Evolutionary conservation across 2,113 vertebrate species (phyloP).

Genomic region (Poeciliopsis turrubarensis): DNA sequence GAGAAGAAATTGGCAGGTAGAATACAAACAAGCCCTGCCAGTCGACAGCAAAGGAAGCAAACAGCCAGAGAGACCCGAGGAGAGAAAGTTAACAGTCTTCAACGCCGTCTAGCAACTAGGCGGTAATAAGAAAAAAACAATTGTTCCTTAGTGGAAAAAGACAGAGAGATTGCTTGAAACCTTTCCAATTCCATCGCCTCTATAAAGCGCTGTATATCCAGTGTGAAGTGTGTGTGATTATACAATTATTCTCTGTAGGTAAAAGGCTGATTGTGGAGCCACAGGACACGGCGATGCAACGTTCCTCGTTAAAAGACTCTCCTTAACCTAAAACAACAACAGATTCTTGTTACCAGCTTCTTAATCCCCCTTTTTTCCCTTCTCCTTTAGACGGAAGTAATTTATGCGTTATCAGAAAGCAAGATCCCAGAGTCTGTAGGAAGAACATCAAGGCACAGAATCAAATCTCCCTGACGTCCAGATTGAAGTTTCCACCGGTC

Average conservation of each 20-base stretch:
- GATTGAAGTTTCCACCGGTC: not conserved
- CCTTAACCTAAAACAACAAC: no score
- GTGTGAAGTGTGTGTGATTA: not conserved
- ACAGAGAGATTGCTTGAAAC: not conserved
- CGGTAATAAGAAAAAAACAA: not conserved
- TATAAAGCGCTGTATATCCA: not conserved
- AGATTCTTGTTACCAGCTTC: no score
- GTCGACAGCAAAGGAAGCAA: constrained; percentile 30
- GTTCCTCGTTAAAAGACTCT: no score
- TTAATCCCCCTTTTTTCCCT: no score
- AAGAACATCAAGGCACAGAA: not conserved
- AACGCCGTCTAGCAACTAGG: constrained; percentile 11
- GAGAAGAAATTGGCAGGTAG: constrained; percentile 48
- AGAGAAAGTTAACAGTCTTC: constrained; percentile 15
- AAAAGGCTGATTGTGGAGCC: no score
- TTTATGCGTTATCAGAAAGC: not conserved
- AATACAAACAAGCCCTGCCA: constrained; percentile 36
- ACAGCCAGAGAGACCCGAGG: constrained; percentile 24
- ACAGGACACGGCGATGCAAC: no score
- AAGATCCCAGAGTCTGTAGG: not conserved
- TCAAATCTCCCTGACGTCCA: not conserved
- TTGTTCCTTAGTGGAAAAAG: not conserved
- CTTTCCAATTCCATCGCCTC: constrained; percentile 12
- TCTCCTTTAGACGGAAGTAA: no score
- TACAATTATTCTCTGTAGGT: not conserved